A percentile compares a stretch with the other conserved stretches of the same genome.
phyloP scores from a whole-genome alignment of 2,113 vertebrate species.

The Nesospiza acunhae region DNA sequence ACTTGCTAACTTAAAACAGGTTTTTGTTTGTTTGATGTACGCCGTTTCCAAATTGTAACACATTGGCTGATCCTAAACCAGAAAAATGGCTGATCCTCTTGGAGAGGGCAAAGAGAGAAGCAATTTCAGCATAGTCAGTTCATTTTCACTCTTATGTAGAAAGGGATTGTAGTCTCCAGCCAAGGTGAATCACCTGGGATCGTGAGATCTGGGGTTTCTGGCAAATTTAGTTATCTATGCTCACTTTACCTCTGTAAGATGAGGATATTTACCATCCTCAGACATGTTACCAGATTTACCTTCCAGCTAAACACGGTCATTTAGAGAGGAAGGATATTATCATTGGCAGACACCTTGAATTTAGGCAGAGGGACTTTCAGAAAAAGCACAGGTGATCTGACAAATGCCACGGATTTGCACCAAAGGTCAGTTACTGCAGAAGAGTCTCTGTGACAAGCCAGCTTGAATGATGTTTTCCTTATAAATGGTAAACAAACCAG shows the following conservation, averaged over 20 bases:
- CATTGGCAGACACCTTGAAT: background rate
- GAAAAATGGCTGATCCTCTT: background rate
- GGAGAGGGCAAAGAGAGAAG: background rate
- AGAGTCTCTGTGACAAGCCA: constrained; percentile 71
- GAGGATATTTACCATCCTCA: background rate
- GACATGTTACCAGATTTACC: background rate
- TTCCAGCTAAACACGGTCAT: background rate
- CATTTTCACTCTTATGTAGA: background rate
- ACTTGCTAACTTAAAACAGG: background rate
- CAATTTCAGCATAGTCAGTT: background rate
- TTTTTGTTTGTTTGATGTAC: background rate
- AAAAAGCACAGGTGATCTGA: background rate
- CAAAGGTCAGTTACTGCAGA: background rate
- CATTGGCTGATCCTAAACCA: background rate
- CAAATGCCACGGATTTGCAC: background rate
- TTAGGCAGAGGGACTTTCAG: background rate
- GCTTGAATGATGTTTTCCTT: constrained; percentile 89
- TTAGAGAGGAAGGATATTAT: background rate
- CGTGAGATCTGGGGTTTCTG: background rate
- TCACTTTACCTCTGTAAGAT: background rate
- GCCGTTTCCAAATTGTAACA: background rate
- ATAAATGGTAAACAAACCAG: constrained; percentile 82
- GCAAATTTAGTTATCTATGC: background rate
- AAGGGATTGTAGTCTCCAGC: rapidly evolving
- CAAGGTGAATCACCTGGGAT: background rate